Conservation (phyloP, 2,113 vertebrate genomes). For the Tiliqua scincoides region DNA sequence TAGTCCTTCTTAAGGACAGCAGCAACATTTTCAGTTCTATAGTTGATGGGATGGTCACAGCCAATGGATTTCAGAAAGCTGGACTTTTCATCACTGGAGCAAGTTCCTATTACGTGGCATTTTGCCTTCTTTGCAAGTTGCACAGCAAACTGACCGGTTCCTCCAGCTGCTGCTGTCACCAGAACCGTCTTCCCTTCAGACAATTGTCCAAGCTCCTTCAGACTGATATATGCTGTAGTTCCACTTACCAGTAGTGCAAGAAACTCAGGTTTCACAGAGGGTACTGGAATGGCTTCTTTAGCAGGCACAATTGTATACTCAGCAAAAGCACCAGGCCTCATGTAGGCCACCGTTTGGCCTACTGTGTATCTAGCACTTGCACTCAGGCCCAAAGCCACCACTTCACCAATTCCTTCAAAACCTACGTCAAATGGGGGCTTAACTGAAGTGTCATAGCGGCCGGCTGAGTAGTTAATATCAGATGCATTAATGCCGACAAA, state of each 20-base stretch:
- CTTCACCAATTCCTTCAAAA: conserved; percentile 91
- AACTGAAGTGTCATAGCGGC: conserved; percentile 83
- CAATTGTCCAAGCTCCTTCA: conserved; percentile 86
- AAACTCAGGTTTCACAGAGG: conserved; percentile 82
- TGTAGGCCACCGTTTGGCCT: conserved; percentile 88
- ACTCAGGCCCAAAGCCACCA: conserved; percentile 89
- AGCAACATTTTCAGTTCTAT: conserved; percentile 80
- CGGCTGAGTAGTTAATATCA: conserved; percentile 92
- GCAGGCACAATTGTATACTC: conserved; percentile 88
- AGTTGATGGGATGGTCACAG: conserved; percentile 89
- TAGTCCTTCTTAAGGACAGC: conserved; percentile 82
- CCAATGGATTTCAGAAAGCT: conserved; percentile 89
- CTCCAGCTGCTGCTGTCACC: conserved; percentile 90
- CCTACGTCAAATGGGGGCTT: conserved; percentile 88
- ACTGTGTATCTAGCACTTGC: conserved; percentile 83
- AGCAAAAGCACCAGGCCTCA: conserved; percentile 84
- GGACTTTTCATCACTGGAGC: conserved; percentile 87
- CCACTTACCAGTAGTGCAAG: conserved; percentile 88
- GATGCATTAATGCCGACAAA: conserved; percentile 93
- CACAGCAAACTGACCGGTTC: conserved; percentile 91
- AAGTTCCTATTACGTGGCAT: conserved; percentile 92
- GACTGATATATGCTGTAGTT: conserved; percentile 87
- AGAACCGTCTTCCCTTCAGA: conserved; percentile 84
- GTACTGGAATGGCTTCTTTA: conserved; percentile 77
- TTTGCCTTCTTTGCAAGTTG: conserved; percentile 89